A percentile compares a stretch with the other conserved stretches of the same genome.
Conservation (phyloP, 2,797 vertebrate genomes). For the Menidia menidia region DNA sequence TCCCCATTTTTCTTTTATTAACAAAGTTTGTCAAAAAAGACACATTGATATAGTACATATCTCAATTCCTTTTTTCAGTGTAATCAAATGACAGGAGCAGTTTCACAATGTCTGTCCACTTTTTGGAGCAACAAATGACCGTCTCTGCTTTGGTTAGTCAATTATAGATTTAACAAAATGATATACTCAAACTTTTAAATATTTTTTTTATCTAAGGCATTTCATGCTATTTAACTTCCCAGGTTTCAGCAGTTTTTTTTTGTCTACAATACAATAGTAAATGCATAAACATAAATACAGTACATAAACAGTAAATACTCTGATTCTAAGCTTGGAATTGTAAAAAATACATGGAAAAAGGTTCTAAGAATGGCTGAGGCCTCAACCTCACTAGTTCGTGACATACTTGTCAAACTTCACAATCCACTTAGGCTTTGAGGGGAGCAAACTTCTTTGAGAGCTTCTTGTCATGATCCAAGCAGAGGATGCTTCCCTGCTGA, state of each 20-base stretch:
- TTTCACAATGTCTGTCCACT: neutral
- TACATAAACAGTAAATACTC: too few species aligned
- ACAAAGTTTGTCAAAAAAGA: slow-evolving; percentile 2
- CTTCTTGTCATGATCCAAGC: slow-evolving; percentile 24
- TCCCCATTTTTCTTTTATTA: neutral
- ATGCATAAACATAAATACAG: too few species aligned
- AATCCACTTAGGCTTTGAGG: slow-evolving; percentile 24
- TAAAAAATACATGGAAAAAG: neutral
- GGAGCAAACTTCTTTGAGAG: neutral
- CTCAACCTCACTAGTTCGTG: neutral
- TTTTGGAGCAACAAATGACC: too few species aligned
- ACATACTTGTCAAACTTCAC: neutral
- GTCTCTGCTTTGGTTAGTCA: too few species aligned
- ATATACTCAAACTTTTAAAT: too few species aligned
- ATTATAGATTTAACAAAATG: too few species aligned
- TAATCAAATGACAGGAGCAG: neutral
- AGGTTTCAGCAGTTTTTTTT: too few species aligned
- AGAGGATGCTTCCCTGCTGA: slow-evolving; percentile 53
- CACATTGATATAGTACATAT: neutral
- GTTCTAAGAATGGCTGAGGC: neutral
- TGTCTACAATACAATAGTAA: too few species aligned
- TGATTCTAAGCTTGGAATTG: too few species aligned
- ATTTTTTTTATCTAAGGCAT: too few species aligned
- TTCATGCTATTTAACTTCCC: too few species aligned
- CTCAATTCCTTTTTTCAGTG: neutral